These are phyloP conservation scores for Ptiloglossa arizonensis DNA, from an alignment of 1,140 invertebrate species.

Conservation along the genomic window DNA sequence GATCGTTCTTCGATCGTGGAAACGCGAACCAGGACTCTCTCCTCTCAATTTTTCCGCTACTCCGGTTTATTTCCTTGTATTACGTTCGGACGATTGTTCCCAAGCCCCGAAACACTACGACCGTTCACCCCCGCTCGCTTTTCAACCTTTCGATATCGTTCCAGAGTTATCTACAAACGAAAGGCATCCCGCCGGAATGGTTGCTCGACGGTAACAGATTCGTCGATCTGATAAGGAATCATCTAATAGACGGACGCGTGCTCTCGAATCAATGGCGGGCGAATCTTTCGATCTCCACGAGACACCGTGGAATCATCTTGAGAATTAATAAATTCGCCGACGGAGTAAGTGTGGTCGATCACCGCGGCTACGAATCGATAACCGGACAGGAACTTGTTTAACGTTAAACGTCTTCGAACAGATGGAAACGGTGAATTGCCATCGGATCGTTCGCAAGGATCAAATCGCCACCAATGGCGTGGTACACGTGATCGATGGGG, in stretches of 20 bases:
- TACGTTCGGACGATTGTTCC: too few relatives aligned
- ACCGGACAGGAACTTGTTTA: too few relatives aligned
- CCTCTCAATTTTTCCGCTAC: too few relatives aligned
- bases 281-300: slow-evolving; percentile 70
- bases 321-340: slow-evolving; percentile 33
- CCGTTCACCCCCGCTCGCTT: too few relatives aligned
- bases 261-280: slow-evolving; percentile 76
- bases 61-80: too few relatives aligned
- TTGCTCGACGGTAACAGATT: slow-evolving; percentile 47
- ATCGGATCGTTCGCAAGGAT: slow-evolving; percentile 81
- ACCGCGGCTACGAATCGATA: too few relatives aligned
- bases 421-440: slow-evolving; percentile 84
- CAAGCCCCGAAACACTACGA: too few relatives aligned
- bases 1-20: too few relatives aligned
- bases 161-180: background rate
- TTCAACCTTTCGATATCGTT: too few relatives aligned
- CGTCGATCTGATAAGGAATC: slow-evolving; percentile 78
- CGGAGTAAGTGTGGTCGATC: slow-evolving; percentile 22
- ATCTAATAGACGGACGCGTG: slow-evolving; percentile 76
- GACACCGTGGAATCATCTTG: slow-evolving; percentile 3
- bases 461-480: slow-evolving; percentile 86
- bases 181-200: slow-evolving; percentile 7
- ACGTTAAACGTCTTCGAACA: slow-evolving; percentile 64
- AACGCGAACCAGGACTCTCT: too few relatives aligned
- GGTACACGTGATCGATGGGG: slow-evolving; percentile 86